Conservation (phyloP, 1,140 invertebrate species). For the Tribolium madens region DNA sequence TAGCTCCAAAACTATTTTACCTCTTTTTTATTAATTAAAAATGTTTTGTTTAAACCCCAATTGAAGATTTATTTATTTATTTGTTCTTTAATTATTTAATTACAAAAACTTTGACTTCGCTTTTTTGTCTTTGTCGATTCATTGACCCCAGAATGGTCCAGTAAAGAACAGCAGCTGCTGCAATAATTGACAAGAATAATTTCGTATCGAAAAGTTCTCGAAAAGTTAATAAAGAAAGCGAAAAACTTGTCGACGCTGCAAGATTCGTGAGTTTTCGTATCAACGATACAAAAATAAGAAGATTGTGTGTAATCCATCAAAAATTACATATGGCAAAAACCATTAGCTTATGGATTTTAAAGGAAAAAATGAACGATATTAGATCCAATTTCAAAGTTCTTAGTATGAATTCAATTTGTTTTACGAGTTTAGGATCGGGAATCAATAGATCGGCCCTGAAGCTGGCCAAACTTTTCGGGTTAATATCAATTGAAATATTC, state of each 20-base stretch:
- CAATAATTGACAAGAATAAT: background rate
- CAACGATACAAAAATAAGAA: slow-evolving; percentile 21
- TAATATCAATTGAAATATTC: slow-evolving; percentile 54
- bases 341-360: slow-evolving; percentile 6
- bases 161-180: background rate
- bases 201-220: background rate
- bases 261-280: slow-evolving; percentile 3
- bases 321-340: slow-evolving; percentile 25
- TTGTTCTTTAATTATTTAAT: no score
- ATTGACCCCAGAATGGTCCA: background rate
- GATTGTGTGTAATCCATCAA: slow-evolving; percentile 22
- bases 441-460: slow-evolving; percentile 25
- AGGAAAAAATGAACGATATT: slow-evolving; percentile 34
- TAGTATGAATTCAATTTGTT: slow-evolving; percentile 43
- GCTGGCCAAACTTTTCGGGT: slow-evolving; percentile 41
- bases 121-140: background rate
- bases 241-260: slow-evolving; percentile 5
- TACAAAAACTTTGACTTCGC: no score
- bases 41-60: no score
- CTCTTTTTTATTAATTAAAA: background rate
- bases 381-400: slow-evolving; percentile 43
- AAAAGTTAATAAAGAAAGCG: slow-evolving; percentile 23
- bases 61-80: no score
- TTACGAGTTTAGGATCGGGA: slow-evolving; percentile 39
- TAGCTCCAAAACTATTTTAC: background rate